Conservation (phyloP, 2,113 vertebrate genomes). For the Hystrix cristata region DNA sequence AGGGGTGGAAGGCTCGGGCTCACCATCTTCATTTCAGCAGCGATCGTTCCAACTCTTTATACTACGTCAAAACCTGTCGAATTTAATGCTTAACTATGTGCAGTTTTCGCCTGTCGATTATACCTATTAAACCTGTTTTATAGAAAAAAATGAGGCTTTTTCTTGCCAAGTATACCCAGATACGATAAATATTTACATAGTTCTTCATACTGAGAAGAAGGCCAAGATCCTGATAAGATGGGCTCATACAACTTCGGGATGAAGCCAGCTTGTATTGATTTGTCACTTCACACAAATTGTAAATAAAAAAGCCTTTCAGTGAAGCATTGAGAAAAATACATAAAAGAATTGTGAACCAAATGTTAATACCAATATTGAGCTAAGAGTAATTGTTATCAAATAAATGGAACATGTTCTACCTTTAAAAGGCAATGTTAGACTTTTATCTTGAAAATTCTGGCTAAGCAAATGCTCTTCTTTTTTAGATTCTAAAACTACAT, state of each 20-base stretch:
- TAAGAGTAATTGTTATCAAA: conserved; percentile 42
- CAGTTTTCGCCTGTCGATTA: not conserved
- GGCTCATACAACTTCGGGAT: not conserved
- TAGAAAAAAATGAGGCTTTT: not conserved
- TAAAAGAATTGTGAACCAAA: conserved; percentile 9
- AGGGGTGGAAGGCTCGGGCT: not conserved
- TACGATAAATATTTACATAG: conserved; percentile 20
- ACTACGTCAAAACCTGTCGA: not conserved
- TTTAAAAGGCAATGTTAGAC: not conserved
- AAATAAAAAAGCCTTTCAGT: conserved; percentile 28
- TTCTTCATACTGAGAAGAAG: not conserved
- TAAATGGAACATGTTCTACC: conserved; percentile 12
- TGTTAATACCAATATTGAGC: not conserved
- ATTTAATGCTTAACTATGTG: not conserved
- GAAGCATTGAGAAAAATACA: not conserved
- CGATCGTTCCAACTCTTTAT: not conserved
- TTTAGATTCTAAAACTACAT: not conserved
- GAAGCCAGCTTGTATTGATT: not conserved
- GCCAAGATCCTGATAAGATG: not conserved
- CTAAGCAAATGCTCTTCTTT: conserved; percentile 14
- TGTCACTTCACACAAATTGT: not conserved
- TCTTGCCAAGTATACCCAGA: not conserved
- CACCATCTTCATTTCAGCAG: not conserved
- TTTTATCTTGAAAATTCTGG: conserved; percentile 24
- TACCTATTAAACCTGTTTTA: not conserved